These are phyloP conservation scores for Allacma fusca DNA, from an alignment of 2,888 invertebrate genomes.

Conservation along the genomic window DNA sequence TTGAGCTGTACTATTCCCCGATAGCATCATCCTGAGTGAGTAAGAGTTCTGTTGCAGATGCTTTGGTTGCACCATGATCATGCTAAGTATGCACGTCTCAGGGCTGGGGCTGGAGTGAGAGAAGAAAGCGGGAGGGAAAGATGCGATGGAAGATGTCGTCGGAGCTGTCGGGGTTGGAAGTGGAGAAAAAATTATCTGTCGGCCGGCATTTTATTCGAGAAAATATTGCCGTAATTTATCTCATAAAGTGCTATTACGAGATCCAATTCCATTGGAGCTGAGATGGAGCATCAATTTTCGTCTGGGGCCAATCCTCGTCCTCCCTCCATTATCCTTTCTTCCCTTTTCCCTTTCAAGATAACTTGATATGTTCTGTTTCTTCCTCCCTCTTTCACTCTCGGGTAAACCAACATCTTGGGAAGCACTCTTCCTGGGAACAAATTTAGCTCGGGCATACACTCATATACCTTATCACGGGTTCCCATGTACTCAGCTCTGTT, in stretches of 20 bases:
- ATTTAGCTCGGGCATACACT: not conserved
- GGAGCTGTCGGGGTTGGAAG: conserved; percentile 31
- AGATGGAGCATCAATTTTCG: conserved; percentile 57
- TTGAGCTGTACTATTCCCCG: no score
- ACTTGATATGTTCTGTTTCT: not conserved
- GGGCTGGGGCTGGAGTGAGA: conserved; percentile 6
- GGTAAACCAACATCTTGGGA: conserved; percentile 6
- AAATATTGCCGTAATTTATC: conserved; percentile 60
- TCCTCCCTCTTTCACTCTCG: not conserved
- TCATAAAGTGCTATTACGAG: conserved; percentile 61
- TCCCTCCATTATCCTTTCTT: conserved; percentile 38
- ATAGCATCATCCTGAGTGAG: no score
- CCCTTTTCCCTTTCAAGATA: conserved; percentile 31
- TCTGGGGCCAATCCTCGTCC: conserved; percentile 58
- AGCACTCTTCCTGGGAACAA: conserved; percentile 23
- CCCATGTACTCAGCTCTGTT: conserved; percentile 14
- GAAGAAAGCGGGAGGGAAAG: conserved; percentile 16
- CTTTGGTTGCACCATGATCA: no score
- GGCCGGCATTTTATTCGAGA: conserved; percentile 55
- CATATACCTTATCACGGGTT: no score
- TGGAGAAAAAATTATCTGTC: conserved; percentile 59
- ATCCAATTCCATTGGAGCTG: conserved; percentile 59
- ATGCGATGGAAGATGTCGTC: conserved; percentile 20
- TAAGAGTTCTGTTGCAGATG: no score
- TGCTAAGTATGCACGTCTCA: not conserved